Conservation (phyloP, 2,797 vertebrate species). For the Silurus lanzhouensis region DNA sequence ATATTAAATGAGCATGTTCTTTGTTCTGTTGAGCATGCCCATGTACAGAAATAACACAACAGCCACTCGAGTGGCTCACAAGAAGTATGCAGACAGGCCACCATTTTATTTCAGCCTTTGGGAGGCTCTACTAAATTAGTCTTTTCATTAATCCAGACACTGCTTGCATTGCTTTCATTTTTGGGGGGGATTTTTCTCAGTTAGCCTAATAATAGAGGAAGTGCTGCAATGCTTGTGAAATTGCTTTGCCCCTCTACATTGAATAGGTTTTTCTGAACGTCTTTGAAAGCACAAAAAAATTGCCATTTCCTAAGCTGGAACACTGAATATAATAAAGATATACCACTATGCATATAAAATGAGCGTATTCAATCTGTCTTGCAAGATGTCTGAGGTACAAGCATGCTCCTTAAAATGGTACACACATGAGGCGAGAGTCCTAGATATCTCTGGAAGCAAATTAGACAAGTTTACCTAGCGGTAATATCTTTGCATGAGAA, state of each 20-base stretch:
- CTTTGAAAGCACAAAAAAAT: constrained; percentile 29
- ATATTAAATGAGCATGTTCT: constrained; percentile 35
- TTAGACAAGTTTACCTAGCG: constrained; percentile 27
- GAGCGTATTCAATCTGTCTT: background rate
- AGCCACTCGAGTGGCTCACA: constrained; percentile 34
- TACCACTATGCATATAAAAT: background rate
- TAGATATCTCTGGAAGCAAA: constrained; percentile 30
- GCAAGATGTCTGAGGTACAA: constrained; percentile 3
- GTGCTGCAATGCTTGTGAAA: constrained; percentile 47
- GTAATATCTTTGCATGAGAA: constrained; percentile 38
- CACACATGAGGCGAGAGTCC: constrained; percentile 17
- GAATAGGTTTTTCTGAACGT: constrained; percentile 35
- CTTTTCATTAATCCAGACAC: constrained; percentile 49
- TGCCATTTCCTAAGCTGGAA: constrained; percentile 18
- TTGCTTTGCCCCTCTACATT: constrained; percentile 23
- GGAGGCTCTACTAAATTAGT: constrained; percentile 50
- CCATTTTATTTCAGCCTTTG: constrained; percentile 54
- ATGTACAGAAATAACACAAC: constrained; percentile 45
- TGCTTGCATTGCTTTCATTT: constrained; percentile 39
- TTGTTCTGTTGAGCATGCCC: constrained; percentile 31
- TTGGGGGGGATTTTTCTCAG: constrained; percentile 39
- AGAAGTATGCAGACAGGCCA: constrained; percentile 42
- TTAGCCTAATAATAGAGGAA: constrained; percentile 56
- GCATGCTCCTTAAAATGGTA: background rate
- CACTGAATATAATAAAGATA: background rate